Evolutionary conservation across 1,140 invertebrate species (phyloP), one percentile per base, ranked within the genome.

Genomic region (Heliconius melpomene): DNA sequence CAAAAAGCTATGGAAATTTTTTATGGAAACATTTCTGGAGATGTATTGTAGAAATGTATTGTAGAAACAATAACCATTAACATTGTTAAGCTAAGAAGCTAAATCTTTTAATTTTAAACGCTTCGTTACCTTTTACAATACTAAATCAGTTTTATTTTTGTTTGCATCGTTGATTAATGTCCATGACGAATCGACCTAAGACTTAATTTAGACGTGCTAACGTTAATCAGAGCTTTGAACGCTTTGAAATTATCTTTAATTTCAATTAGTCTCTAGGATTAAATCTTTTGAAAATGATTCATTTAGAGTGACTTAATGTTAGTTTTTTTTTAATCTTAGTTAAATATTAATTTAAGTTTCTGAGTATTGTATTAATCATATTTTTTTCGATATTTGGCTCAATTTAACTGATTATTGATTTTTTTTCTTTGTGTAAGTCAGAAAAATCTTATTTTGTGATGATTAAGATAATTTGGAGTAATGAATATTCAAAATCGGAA

Each of bases 41-140:
- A 57, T 57, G n/a, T n/a, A n/a, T n/a, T n/a, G n/a, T n/a, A n/a
- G 8, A 57, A 57, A 57, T 0, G 54, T 54, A 54, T 54, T 54
- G 52, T 57, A 57, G 3, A 23, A 23, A 57, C 54, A 57, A 57
- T n/a, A 23, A 57, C 8, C 9, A 57, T 57, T 11, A 57, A 23
- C 2, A 57, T 9, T 57, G 54, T 57, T 57, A 23, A 57, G 20
- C n/a, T 16, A 66, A 66, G 23, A 29, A 26, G 60, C n/a, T 23
- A 26, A 6, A 72, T 72, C 7, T 20, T 46, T 38, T 73, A 46
- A 73, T 40, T 38, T 73, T 7, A 20, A 23, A 73, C 20, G 40
- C 32, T 38, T 73, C 72, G 40, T 73, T 73, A 73, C 16, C 32
- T 40, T 73, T 66, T 66, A 66, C n/a, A 66, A 66, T 66, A 66